Conservation (phyloP, 2,113 vertebrate species). For the Coregonus clupeaformis region DNA sequence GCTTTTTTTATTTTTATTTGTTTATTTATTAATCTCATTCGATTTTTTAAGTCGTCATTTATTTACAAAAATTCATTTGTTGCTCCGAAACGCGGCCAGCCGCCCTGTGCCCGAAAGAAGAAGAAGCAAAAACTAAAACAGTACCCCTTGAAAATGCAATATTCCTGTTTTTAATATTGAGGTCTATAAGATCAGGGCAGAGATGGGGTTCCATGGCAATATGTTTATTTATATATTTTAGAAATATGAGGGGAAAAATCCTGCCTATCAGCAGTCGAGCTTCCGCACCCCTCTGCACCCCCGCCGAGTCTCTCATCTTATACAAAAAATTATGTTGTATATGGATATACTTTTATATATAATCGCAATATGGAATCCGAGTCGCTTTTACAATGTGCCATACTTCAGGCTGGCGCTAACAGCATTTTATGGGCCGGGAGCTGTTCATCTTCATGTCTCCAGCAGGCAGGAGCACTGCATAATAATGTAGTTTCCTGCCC, state of each 20-base stretch:
- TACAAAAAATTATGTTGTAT: constrained; percentile 82
- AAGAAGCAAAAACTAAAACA: constrained; percentile 58
- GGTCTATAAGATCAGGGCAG: constrained; percentile 83
- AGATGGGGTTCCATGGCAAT: constrained; percentile 79
- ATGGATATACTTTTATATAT: constrained; percentile 84
- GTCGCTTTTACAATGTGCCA: constrained; percentile 97
- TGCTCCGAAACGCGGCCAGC: constrained; percentile 40
- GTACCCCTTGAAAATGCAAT: constrained; percentile 75
- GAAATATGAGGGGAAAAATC: constrained; percentile 49
- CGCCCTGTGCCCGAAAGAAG: constrained; percentile 60
- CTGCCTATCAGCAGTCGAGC: constrained; percentile 66
- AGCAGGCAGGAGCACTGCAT: constrained; percentile 96
- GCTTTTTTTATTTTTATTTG: background rate
- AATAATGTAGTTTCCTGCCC: constrained; percentile 99
- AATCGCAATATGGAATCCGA: constrained; percentile 96
- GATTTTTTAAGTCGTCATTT: constrained; percentile 64
- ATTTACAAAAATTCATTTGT: constrained; percentile 75
- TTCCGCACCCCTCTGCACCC: constrained; percentile 40
- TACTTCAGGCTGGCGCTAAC: constrained; percentile 97
- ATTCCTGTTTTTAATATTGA: constrained; percentile 84
- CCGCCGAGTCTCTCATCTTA: constrained; percentile 61
- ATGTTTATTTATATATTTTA: constrained; percentile 76
- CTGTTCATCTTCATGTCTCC: constrained; percentile 99
- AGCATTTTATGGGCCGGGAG: constrained; percentile 97
- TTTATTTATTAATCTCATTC: constrained; percentile 63